These are phyloP conservation scores for Erebia aethiops DNA, from an alignment of 2,888 invertebrate genomes.

Conservation along the genomic window DNA sequence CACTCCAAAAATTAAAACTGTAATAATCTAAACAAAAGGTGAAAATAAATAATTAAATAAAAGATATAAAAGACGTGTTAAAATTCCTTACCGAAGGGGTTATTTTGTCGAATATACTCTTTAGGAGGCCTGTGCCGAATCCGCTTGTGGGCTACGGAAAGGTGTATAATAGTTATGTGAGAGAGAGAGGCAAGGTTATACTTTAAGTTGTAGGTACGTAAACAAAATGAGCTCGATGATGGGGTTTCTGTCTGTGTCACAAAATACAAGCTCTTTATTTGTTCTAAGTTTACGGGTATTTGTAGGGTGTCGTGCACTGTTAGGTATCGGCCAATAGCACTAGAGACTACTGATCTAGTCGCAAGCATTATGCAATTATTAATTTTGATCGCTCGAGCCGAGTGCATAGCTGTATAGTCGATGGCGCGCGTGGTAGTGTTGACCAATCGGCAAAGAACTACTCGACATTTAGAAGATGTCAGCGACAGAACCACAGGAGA, in stretches of 20 bases:
- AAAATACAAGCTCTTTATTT: constrained; percentile 82
- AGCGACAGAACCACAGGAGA: constrained; percentile 80
- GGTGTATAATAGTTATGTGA: constrained; percentile 83
- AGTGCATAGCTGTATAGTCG: constrained; percentile 74
- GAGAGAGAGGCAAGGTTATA: constrained; percentile 75
- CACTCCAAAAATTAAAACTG: constrained; percentile 67
- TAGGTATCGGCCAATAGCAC: constrained; percentile 81
- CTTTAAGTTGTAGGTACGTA: constrained; percentile 65
- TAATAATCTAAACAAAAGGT: constrained; percentile 67
- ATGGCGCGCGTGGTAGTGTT: constrained; percentile 76
- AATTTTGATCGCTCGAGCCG: constrained; percentile 79
- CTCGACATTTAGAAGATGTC: constrained; percentile 76
- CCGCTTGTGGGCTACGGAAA: constrained; percentile 83
- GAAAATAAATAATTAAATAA: constrained; percentile 61
- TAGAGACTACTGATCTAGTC: constrained; percentile 81
- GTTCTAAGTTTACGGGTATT: constrained; percentile 68
- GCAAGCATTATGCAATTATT: constrained; percentile 82
- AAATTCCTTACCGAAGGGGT: constrained; percentile 84
- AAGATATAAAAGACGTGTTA: constrained; percentile 78
- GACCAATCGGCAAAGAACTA: constrained; percentile 72
- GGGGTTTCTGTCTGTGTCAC: constrained; percentile 78
- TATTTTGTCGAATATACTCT: constrained; percentile 85
- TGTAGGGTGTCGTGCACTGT: constrained; percentile 81
- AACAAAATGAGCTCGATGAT: constrained; percentile 68
- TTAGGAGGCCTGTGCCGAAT: constrained; percentile 84